A percentile compares a stretch with the other conserved stretches of the same genome.
Evolutionary conservation across 2,113 vertebrate species (phyloP).

Genomic region (Osmerus mordax): DNA sequence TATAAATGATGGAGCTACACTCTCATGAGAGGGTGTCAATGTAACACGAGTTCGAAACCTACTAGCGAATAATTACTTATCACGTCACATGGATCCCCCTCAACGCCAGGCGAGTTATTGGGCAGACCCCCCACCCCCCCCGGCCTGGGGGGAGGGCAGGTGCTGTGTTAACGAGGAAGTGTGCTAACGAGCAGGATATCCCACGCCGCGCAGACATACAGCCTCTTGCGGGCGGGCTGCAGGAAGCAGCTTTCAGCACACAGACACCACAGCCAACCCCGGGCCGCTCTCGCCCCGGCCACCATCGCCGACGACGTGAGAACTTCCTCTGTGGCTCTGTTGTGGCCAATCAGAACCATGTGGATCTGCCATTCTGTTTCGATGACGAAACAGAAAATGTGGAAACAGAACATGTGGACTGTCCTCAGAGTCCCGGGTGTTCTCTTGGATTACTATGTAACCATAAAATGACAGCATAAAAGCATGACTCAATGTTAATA

Average conservation of each 20-base stretch:
- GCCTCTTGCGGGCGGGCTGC: constrained; percentile 23
- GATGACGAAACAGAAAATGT: too few relatives aligned
- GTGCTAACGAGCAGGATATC: constrained; percentile 42
- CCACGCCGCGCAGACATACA: constrained; percentile 21
- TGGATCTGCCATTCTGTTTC: too few relatives aligned
- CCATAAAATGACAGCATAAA: constrained; percentile 28
- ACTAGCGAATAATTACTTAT: neutral
- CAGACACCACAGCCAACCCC: constrained; percentile 28
- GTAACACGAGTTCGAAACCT: too few relatives aligned
- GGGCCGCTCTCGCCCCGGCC: constrained; percentile 14
- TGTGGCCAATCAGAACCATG: too few relatives aligned
- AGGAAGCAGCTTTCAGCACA: constrained; percentile 32
- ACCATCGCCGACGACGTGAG: too few relatives aligned
- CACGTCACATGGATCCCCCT: neutral
- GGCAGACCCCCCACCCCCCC: constrained; percentile 4
- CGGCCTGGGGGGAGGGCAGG: constrained; percentile 17
- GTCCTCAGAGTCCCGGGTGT: neutral
- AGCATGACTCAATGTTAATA: neutral
- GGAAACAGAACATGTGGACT: too few relatives aligned
- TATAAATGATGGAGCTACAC: too few relatives aligned
- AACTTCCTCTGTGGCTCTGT: too few relatives aligned
- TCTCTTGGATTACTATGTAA: neutral
- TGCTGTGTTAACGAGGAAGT: constrained; percentile 31
- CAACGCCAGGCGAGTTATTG: neutral
- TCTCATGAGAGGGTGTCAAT: too few relatives aligned